A percentile compares a stretch with the other conserved stretches of the same genome.
phyloP scores from a whole-genome alignment of 64 coral and sea anemone genomes.

The Dendrophyllia cribrosa region DNA sequence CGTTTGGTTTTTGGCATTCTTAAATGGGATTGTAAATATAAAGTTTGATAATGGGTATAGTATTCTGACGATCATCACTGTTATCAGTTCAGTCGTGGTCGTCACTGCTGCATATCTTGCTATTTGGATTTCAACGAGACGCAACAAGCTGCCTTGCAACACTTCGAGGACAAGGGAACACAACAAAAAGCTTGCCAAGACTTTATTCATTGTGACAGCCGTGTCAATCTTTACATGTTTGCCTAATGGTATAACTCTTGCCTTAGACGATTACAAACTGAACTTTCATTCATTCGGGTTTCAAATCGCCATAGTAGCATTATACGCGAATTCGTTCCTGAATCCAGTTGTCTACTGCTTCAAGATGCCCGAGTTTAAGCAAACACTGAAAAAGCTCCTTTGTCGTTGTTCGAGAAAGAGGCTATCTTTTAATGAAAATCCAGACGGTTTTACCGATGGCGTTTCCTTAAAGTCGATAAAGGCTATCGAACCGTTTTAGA shows the following conservation, averaged over 20 bases:
- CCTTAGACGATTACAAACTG: not conserved
- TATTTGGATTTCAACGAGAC: conserved; percentile 31
- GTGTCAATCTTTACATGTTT: conserved; percentile 40
- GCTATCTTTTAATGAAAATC: not conserved
- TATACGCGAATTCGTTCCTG: conserved; percentile 56
- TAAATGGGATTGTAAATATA: not conserved
- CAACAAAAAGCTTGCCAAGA: conserved; percentile 32
- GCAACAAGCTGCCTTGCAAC: not conserved
- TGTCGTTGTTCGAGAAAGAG: conserved; percentile 1
- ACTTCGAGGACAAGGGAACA: not conserved
- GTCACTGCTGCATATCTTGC: conserved; percentile 26
- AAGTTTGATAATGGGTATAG: not conserved
- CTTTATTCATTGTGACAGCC: conserved; percentile 32
- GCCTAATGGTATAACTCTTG: conserved; percentile 15
- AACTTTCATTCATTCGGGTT: conserved; percentile 20
- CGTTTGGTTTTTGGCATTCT: conserved; percentile 17
- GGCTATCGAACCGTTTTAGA: not conserved
- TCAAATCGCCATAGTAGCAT: not conserved
- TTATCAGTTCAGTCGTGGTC: conserved; percentile 14
- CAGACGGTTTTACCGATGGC: not conserved
- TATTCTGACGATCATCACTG: not conserved
- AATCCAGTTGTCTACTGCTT: conserved; percentile 61
- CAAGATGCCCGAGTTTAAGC: conserved; percentile 37
- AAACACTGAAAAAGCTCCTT: not conserved
- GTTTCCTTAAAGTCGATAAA: not conserved